Evolutionary conservation across 2,113 vertebrate species (phyloP), one percentile per base, ranked within the genome.

Genomic region (Pseudorhombus dupliciocellatus): DNA sequence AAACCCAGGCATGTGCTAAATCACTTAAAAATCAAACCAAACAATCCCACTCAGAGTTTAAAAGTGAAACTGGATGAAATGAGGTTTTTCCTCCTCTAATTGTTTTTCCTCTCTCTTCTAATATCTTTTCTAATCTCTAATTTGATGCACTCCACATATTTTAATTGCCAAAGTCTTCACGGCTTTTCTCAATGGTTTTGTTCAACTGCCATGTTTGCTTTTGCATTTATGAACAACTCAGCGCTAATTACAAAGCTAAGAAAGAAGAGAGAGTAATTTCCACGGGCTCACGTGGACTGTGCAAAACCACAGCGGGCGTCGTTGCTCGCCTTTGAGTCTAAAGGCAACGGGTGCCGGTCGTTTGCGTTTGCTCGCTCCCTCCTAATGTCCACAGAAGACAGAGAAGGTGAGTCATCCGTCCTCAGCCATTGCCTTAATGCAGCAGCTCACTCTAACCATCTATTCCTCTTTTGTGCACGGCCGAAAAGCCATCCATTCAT

Each of bases 371-470:
- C 72, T 66, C 75, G 42, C 34, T 55, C 42, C 53, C 61, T 82
- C 83, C 73, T 60, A 1, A 70, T 60, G 44, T 74, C 81, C 26
- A 74, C 58, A 61, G 59, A 20, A 77, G 79, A 75, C 67, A 70
- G 66, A 61, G 30, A 74, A 83, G 80, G 76, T 71, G 63, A 71
- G 66, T 72, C 82, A 84, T 86, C 60, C 30, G 84, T 87, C 46
- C 57, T 69, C 71, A 58, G 74, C 63, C 64, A 65, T 77, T 71
- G 70, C 57, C 34, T 73, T 69, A 42, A 74, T 67, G 66, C 56
- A 3, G 22, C 69, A 50, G 64, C 53, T 70, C 48, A 53, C 24
- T 52, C 25, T 46, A 50, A 69, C 65, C 68, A 57, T 80, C 66
- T 72, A 70, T 85, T 66, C 80, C 59, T 62, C 68, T 66, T 56